Base-by-base conservation (phyloP, 2,113 vertebrate species). In the Zosterops borbonicus region DNA sequence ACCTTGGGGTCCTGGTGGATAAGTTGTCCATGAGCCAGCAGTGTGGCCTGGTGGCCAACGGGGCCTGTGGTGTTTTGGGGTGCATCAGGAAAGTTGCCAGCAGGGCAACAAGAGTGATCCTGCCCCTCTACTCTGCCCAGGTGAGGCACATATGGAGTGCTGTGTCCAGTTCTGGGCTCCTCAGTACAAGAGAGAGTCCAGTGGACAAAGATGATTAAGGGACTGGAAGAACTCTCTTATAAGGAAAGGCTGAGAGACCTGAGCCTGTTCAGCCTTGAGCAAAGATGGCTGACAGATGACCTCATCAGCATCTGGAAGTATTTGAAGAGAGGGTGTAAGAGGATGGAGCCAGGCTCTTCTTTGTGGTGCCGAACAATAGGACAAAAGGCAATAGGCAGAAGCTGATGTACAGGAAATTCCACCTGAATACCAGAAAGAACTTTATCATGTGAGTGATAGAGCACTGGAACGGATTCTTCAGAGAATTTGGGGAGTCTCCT, bases 41-140 rank as follows among this genome's bases (percentile, higher is more conserved):
- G 41, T 21, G 28, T 69, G 41, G 1, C 19, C 16, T 21, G 35
- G 12, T 11, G 56, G 16, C 55, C 46, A 70, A 24, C 9, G n/a
- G 39, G 9, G 19, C 5, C 39, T 15, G 1, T 20, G 28, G 12
- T 46, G 11, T 21, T 3, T 2, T 21, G n/a, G 9, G 33, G 10
- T 47, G 16, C 56, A 47, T 31, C 5, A 24, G 20, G 24, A 63
- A 79, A 63, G 13, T 1, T 25, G 29, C 3, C 47, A 71, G 56
- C 13, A 55, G 29, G 10, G 0, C 1, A 1, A 9, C 28, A 13
- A 3, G 3, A 3, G 5, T 29, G 49, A 47, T 63, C 24, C 12
- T 47, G 14, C 0, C 11, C 9, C 10, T 62, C 23, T 53, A 5
- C 14, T 33, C 4, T 11, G 84, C 14, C 12, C 47, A 15, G 22